phyloP scores from a whole-genome alignment of 2,797 vertebrate genomes.

The Rhinella marina region DNA sequence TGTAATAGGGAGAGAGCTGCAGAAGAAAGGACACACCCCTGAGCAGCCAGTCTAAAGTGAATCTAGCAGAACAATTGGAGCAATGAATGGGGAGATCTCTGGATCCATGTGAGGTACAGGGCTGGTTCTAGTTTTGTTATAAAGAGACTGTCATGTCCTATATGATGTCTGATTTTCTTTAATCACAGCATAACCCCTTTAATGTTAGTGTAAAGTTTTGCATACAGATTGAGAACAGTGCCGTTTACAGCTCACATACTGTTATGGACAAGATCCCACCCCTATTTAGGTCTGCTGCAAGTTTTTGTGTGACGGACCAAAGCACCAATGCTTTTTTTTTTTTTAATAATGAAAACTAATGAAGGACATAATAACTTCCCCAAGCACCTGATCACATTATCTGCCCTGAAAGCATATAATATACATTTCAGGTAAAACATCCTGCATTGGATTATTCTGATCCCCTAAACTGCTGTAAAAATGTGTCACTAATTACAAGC shows the following conservation, averaged over 20 bases:
- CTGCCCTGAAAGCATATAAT: neutral
- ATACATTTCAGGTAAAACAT: neutral
- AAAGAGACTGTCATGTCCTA: too few species aligned
- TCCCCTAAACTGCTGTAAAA: neutral
- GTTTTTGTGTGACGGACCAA: neutral
- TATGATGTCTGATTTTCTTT: too few species aligned
- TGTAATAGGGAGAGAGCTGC: too few species aligned
- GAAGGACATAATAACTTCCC: neutral
- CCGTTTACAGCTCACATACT: too few species aligned
- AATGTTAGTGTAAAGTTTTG: neutral
- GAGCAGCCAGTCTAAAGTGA: too few species aligned
- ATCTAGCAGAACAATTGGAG: too few species aligned
- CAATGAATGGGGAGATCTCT: too few species aligned
- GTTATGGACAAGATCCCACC: neutral
- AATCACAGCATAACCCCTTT: too few species aligned
- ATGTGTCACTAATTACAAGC: conserved; percentile 45
- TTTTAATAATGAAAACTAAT: neutral
- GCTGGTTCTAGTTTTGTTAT: too few species aligned
- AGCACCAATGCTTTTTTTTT: neutral
- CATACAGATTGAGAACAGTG: neutral
- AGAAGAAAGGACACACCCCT: too few species aligned
- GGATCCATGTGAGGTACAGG: too few species aligned
- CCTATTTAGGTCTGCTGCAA: neutral
- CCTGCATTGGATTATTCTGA: conserved; percentile 16
- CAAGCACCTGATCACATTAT: neutral